phyloP scores from a whole-genome alignment of 2,113 vertebrate species.

The Callocephalon fimbriatum region DNA sequence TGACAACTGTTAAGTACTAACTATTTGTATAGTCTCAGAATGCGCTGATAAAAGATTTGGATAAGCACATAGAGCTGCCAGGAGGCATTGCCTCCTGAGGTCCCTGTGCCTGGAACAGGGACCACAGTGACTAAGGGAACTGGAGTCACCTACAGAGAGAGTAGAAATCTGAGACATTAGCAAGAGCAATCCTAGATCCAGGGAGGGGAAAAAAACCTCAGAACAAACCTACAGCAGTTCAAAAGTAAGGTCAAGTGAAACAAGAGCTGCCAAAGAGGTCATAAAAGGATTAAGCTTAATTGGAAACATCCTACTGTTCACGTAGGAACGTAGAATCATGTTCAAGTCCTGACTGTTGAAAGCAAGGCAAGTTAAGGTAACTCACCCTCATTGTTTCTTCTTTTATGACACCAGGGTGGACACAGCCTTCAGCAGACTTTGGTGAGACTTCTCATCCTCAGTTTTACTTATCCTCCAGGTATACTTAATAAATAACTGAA shows the following conservation, averaged over 20 bases:
- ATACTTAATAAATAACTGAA: not conserved
- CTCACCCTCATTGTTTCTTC: not conserved
- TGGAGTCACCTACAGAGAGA: not conserved
- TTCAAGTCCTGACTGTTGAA: not conserved
- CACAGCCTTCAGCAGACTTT: not conserved
- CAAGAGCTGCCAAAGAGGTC: not conserved
- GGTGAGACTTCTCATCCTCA: not conserved
- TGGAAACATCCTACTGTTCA: not conserved
- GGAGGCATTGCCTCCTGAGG: not conserved
- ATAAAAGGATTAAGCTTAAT: not conserved
- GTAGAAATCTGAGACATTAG: not conserved
- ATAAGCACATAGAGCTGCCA: not conserved
- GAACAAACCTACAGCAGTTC: not conserved
- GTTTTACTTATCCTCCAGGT: not conserved
- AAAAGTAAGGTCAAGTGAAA: slow-evolving; percentile 8
- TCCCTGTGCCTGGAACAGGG: not conserved
- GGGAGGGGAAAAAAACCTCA: rapidly evolving
- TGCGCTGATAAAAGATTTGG: not conserved
- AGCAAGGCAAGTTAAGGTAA: not conserved
- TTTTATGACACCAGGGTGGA: not conserved
- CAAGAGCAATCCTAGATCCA: not conserved
- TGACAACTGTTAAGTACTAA: not conserved
- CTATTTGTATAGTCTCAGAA: too few species aligned
- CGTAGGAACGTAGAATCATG: not conserved
- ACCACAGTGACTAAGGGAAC: not conserved